Evolutionary conservation across 2,113 vertebrate genomes (phyloP).

Genomic region (Bombycilla garrulus): DNA sequence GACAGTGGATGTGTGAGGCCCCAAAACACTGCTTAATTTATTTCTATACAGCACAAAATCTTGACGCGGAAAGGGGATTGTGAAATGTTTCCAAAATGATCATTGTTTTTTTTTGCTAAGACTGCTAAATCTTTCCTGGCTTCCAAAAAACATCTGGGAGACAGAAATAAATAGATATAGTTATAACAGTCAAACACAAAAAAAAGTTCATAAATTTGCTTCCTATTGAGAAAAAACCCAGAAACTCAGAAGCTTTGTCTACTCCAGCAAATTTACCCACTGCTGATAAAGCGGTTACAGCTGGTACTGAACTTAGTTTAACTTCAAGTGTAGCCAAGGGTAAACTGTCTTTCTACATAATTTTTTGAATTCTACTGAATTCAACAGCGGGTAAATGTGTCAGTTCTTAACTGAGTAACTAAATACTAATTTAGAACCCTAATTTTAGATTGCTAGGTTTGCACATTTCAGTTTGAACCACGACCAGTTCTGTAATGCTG

Average conservation of each 20-base stretch:
- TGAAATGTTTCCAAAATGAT: conserved; percentile 29
- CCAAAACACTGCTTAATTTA: neutral
- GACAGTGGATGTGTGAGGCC: neutral
- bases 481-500: neutral
- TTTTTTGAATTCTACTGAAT: neutral
- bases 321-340: conserved; percentile 45
- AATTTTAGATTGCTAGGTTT: neutral
- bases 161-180: conserved; percentile 39
- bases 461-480: neutral
- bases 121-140: conserved; percentile 27
- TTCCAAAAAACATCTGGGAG: conserved; percentile 56
- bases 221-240: conserved; percentile 39
- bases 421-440: neutral
- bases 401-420: neutral
- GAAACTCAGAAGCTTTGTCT: conserved; percentile 54
- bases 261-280: conserved; percentile 54
- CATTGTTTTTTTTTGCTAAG: conserved; percentile 30
- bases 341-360: neutral
- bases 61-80: neutral
- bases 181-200: conserved; percentile 18
- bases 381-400: neutral
- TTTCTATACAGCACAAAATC: neutral
- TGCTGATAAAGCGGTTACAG: conserved; percentile 61
- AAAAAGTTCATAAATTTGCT: conserved; percentile 49
- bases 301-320: conserved; percentile 30